These are phyloP conservation scores for Aleiodes sp. DNA, from an alignment of 1,140 invertebrate genomes.

Conservation along the genomic window DNA sequence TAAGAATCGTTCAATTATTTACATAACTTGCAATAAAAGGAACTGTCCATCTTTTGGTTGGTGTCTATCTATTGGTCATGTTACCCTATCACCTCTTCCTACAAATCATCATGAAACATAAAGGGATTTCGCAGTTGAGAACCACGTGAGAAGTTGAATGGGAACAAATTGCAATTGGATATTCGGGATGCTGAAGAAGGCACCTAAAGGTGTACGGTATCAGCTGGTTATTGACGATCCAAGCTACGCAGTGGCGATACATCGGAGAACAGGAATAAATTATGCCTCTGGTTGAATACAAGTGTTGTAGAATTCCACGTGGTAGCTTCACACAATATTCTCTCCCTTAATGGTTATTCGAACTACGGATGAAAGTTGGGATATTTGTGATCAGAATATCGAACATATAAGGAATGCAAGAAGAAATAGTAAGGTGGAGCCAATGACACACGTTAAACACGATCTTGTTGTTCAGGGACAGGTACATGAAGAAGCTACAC, in stretches of 20 bases:
- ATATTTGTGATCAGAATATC: not conserved
- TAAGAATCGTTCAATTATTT: too few species aligned
- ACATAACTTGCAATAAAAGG: too few species aligned
- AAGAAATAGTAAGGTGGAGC: not conserved
- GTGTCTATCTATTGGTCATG: too few species aligned
- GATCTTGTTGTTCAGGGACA: conserved; percentile 3
- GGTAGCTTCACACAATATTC: not conserved
- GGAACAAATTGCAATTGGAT: conserved; percentile 56
- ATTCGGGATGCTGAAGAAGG: conserved; percentile 49
- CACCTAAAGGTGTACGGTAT: conserved; percentile 46
- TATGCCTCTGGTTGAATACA: conserved; percentile 32
- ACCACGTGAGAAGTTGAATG: conserved; percentile 35
- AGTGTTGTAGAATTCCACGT: not conserved
- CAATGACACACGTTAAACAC: not conserved
- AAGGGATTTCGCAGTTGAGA: not conserved
- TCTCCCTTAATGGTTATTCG: not conserved
- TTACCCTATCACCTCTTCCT: too few species aligned
- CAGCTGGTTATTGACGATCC: conserved; percentile 51
- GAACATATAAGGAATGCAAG: conserved; percentile 2
- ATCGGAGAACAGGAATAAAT: conserved; percentile 50
- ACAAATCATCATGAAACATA: not conserved
- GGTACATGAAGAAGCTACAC: not conserved
- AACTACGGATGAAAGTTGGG: not conserved
- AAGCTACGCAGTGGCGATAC: conserved; percentile 46
- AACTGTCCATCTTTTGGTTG: too few species aligned